Base-by-base conservation (phyloP, 2,888 invertebrate species). In the Pteria penguin region DNA sequence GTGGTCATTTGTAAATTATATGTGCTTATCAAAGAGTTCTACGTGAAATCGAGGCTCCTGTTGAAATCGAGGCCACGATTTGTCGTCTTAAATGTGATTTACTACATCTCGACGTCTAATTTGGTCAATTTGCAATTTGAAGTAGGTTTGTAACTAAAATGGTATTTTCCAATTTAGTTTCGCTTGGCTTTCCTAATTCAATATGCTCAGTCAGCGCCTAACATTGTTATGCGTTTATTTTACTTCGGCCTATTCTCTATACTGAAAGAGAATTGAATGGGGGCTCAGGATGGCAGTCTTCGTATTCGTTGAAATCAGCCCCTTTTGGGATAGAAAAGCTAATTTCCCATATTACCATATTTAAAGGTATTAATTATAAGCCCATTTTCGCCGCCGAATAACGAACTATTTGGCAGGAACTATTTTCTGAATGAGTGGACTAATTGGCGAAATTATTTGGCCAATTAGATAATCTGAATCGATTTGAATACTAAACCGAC, bases 61-160 rank as follows among this genome's bases (percentile, higher is more conserved):
- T n/a, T n/a, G n/a, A 45, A 45, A 14, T 8, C 45, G 11, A 45
- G 45, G 45, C 45, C 8, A 18, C 45, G 61, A 73, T 73, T 73
- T 61, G 31, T 33, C 32, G 61, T 45, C 61, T 73, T 73, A 73
- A 73, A 73, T 67, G 61, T 60, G 60, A 73, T 73, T 73, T 73
- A 67, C 67, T 60, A 67, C 63, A 61, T 67, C 73, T 73, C 67
- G 73, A 73, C 73, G 73, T 73, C 67, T 73, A 73, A 77, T 77
- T 77, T 77, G 66, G 68, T 77, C 76, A 77, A 77, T 77, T 77
- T 77, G 70, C 76, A 77, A 77, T 65, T 77, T 73, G 68, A 77
- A 77, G 76, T 73, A 73, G 76, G 72, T 72, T 77, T 69, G 63
- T 70, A 77, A 73, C 73, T 73, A 77, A 73, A 77, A 77, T 77